These are phyloP conservation scores for Quadroppia sp. DNA, from an alignment of 2,888 invertebrate genomes.

Conservation along the genomic window DNA sequence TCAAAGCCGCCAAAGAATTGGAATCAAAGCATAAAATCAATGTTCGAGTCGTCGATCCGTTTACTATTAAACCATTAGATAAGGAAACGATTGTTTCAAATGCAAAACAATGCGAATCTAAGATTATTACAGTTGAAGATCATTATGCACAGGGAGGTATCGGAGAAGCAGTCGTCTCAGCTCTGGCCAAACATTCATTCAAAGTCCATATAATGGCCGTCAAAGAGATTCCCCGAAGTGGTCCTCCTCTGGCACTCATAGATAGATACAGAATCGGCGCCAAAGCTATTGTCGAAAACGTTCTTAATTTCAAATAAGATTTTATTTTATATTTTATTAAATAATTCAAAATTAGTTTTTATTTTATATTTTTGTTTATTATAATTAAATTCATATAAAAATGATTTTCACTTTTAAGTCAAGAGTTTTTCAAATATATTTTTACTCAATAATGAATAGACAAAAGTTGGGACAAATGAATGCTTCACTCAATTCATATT, in stretches of 20 bases:
- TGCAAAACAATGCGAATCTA: slow-evolving; percentile 72
- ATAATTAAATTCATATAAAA: too few relatives aligned
- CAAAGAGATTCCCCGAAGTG: slow-evolving; percentile 80
- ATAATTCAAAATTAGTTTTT: too few relatives aligned
- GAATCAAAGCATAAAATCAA: slow-evolving; percentile 61
- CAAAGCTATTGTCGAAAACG: slow-evolving; percentile 69
- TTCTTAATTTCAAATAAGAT: slow-evolving; percentile 50
- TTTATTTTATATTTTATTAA: too few relatives aligned
- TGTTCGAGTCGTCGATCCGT: slow-evolving; percentile 84
- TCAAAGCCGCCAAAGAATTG: slow-evolving; percentile 74
- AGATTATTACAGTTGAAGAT: slow-evolving; percentile 89
- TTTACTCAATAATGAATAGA: too few relatives aligned
- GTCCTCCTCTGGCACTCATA: slow-evolving; percentile 77
- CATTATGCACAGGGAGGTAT: slow-evolving; percentile 95
- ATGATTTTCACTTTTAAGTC: too few relatives aligned
- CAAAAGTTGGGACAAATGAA: too few relatives aligned
- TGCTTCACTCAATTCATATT: too few relatives aligned
- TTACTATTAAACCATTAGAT: slow-evolving; percentile 94
- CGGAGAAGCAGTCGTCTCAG: slow-evolving; percentile 88
- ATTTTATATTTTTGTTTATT: too few relatives aligned
- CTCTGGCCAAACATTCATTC: slow-evolving; percentile 62
- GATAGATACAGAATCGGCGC: slow-evolving; percentile 85
- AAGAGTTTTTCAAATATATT: too few relatives aligned
- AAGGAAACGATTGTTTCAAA: slow-evolving; percentile 67
- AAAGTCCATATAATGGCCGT: slow-evolving; percentile 67